Evolutionary conservation across 2,113 vertebrate species (phyloP).

Genomic region (Malurus melanocephalus): DNA sequence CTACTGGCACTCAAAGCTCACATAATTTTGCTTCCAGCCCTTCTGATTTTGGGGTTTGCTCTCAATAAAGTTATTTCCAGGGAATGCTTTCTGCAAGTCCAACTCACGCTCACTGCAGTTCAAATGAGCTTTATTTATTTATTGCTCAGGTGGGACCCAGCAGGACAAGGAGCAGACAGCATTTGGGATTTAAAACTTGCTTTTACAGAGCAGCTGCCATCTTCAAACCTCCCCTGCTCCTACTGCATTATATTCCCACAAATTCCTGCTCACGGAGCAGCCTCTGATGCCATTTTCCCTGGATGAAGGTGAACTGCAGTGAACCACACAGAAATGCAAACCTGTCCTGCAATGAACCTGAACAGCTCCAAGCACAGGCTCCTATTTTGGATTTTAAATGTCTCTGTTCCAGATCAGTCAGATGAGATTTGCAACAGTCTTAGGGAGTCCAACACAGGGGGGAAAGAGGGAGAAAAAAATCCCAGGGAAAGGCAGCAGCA

Average conservation of each 20-base stretch:
- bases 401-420: slow-evolving; percentile 9
- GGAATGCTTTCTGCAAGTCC: background rate
- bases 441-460: background rate
- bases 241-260: rapidly evolving
- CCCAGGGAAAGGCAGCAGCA: background rate
- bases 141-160: background rate
- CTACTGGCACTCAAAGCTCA: background rate
- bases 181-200: background rate
- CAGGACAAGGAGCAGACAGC: background rate
- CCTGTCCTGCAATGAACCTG: background rate
- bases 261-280: background rate
- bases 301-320: background rate
- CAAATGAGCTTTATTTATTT: background rate
- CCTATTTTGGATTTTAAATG: background rate
- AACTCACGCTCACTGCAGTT: rapidly evolving
- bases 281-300: background rate
- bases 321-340: background rate
- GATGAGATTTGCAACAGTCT: background rate
- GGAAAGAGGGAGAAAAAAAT: background rate
- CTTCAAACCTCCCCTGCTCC: background rate
- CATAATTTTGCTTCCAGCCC: background rate
- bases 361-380: background rate
- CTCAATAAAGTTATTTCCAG: background rate
- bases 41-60: background rate
- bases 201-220: background rate